Evolutionary conservation across 2,888 invertebrate genomes (phyloP), one percentile per base, ranked within the genome.

Genomic region (Chesias legatella): DNA sequence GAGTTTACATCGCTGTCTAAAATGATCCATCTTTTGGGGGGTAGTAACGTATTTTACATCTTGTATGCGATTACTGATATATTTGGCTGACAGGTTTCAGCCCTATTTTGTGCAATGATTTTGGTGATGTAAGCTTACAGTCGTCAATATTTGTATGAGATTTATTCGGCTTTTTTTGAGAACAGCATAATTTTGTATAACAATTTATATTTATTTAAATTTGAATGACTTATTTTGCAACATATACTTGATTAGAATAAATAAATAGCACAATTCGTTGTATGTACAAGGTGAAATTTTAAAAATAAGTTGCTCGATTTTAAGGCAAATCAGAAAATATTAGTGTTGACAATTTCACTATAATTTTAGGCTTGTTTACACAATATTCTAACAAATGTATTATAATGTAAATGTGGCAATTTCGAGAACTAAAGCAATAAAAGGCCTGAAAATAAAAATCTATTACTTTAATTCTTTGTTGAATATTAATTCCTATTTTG

Each of bases 211-310:
- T 33, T 35, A 33, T 40, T 35, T 21, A 28, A 36, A 40, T 31
- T 31, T 24, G 29, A 17, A 23, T 28, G 13, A 25, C 6, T 20
- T 30, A 22, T 28, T 22, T 32, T 40, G 32, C 23, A 36, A 35
- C 20, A 20, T 27, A 1, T 7, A 26, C 2, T 31, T 21, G 7
- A 30, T 47, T 56, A 59, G 54, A 42, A 50, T 60, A 55, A 21
- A 26, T 31, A n/a, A 48, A 48, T 67, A 66, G 65, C 69, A 68
- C 69, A 67, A 67, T 68, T 57, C 51, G 39, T 48, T 10, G 33
- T 48, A 53, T 47, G 44, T 53, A 53, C 40, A 52, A 46, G 44
- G 38, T 30, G n/a, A 33, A 46, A 42, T 43, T 47, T 37, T 49
- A 33, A 41, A 41, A 17, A 32, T 49, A 48, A 54, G 63, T 65